These are phyloP conservation scores for Drosophila ananassae DNA, from an alignment of 1,140 invertebrate genomes.

Conservation along the genomic window DNA sequence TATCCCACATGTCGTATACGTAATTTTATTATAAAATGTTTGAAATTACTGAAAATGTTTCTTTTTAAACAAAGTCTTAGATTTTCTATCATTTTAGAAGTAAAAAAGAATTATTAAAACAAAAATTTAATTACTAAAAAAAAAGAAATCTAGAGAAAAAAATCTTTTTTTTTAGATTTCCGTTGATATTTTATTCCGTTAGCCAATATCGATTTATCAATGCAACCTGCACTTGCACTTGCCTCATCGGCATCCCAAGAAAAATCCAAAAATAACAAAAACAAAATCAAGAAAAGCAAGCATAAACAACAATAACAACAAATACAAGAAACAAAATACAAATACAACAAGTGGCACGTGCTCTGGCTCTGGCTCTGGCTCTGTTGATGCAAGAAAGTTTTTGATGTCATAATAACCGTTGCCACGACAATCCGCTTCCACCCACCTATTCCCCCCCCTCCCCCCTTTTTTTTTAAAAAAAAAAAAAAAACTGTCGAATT, in stretches of 20 bases:
- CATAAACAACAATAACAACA: background rate
- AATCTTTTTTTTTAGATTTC: background rate
- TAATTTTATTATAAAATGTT: too few species aligned
- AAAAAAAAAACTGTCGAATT: conserved; percentile 45
- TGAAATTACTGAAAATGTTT: too few species aligned
- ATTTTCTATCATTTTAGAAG: too few species aligned
- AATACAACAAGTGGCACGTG: conserved; percentile 49
- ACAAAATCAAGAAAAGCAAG: background rate
- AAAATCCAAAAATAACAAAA: background rate
- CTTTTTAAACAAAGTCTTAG: too few species aligned
- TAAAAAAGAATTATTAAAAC: too few species aligned
- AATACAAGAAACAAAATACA: background rate
- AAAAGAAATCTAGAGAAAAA: background rate
- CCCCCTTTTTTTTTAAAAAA: background rate
- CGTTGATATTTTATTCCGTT: background rate
- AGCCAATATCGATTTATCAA: conserved; percentile 32
- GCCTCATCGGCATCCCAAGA: background rate
- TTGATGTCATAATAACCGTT: conserved; percentile 65
- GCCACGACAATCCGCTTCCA: conserved; percentile 20
- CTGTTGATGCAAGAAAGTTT: conserved; percentile 46
- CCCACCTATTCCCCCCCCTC: background rate
- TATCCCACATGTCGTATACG: too few species aligned
- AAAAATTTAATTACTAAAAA: background rate
- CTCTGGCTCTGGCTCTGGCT: conserved; percentile 23
- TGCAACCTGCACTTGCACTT: conserved; percentile 33